phyloP scores from a whole-genome alignment of 1,140 invertebrate genomes.

The Akabosia matsudoensis region DNA sequence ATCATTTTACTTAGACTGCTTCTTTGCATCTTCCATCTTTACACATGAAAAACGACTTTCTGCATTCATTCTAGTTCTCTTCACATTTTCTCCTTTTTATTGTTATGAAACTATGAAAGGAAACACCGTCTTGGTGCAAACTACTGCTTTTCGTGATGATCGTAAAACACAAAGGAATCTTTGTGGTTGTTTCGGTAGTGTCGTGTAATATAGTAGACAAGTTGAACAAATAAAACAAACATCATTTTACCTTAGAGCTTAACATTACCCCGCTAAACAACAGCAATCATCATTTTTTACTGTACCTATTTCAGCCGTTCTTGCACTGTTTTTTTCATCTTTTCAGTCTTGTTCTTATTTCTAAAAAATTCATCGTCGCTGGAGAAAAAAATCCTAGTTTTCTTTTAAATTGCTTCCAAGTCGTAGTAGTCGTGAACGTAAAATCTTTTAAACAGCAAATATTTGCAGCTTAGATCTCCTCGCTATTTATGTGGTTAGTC shows the following conservation, averaged over 20 bases:
- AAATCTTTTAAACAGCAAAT: no score
- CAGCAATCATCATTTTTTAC: background rate
- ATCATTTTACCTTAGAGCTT: background rate
- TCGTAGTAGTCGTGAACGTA: no score
- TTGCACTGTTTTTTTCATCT: background rate
- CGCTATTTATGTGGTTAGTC: no score
- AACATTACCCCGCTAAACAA: background rate
- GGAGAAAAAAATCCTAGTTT: background rate
- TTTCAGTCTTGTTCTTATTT: background rate
- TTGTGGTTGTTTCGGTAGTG: conserved; percentile 11
- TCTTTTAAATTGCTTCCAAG: background rate
- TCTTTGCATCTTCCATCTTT: background rate
- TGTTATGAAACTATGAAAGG: conserved; percentile 8
- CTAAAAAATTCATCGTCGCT: background rate
- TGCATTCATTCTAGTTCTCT: background rate
- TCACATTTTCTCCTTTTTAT: background rate
- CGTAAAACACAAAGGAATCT: conserved; percentile 20
- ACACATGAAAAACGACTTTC: background rate
- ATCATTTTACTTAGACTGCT: no score
- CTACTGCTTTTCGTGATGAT: conserved; percentile 1
- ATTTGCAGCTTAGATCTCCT: no score
- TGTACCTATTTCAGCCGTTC: no score
- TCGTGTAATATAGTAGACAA: conserved; percentile 4
- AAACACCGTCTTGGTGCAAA: conserved; percentile 5
- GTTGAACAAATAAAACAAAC: conserved; percentile 7